phyloP scores from a whole-genome alignment of 2,113 vertebrate species.

The Orientallactaga bullata region DNA sequence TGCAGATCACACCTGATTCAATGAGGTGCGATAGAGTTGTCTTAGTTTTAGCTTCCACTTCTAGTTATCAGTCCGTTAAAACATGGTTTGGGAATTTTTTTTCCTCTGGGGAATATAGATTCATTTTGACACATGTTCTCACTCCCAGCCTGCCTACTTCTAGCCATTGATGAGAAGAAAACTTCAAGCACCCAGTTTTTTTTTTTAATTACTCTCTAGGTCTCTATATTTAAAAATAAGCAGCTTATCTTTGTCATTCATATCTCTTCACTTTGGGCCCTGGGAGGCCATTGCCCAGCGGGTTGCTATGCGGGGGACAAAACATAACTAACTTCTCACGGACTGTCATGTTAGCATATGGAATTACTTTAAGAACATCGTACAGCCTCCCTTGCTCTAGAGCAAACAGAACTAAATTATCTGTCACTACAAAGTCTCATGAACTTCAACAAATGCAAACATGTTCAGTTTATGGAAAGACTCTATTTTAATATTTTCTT shows the following conservation, averaged over 20 bases:
- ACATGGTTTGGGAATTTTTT: not conserved
- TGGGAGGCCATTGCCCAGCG: conserved; percentile 40
- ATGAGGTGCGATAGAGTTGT: not conserved
- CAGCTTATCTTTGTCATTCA: conserved; percentile 12
- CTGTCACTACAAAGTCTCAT: conserved; percentile 75
- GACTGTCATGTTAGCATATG: conserved; percentile 69
- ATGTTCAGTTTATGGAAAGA: conserved; percentile 75
- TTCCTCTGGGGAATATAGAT: conserved; percentile 11
- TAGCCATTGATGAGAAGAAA: conserved; percentile 35
- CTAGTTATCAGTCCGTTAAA: not conserved
- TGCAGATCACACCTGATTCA: not conserved
- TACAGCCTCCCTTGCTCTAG: conserved; percentile 75
- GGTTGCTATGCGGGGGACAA: conserved; percentile 57
- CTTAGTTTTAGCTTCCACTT: not conserved
- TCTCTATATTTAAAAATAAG: conserved; percentile 81
- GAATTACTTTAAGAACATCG: conserved; percentile 76
- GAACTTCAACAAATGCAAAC: conserved; percentile 78
- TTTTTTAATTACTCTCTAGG: conserved; percentile 14
- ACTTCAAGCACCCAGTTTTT: conserved; percentile 16
- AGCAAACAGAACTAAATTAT: conserved; percentile 81
- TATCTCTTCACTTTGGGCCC: conserved; percentile 54
- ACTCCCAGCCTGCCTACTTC: not conserved
- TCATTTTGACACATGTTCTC: not conserved
- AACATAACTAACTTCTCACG: conserved; percentile 62
- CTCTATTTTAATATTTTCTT: conserved; percentile 82